A percentile compares a stretch with the other conserved stretches of the same genome.
Evolutionary conservation across 2,113 vertebrate genomes (phyloP).

Genomic region (Galemys pyrenaicus): DNA sequence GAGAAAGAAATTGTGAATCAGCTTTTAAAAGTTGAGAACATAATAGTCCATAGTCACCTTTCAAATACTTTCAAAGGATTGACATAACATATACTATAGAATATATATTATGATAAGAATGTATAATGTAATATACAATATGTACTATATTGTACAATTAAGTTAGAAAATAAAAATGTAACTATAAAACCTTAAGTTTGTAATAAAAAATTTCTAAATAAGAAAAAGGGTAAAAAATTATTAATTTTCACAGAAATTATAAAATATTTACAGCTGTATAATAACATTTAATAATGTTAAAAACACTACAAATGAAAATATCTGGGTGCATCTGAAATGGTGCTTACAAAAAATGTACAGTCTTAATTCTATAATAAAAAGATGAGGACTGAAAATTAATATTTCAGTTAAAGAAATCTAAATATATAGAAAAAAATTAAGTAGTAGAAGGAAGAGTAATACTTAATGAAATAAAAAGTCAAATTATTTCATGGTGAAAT

Average conservation of each 20-base stretch:
- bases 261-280: neutral
- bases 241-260: neutral
- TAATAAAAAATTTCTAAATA: neutral
- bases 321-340: neutral
- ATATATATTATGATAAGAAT: neutral
- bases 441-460: neutral
- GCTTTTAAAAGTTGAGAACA: neutral
- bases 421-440: neutral
- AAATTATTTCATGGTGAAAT: neutral
- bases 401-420: neutral
- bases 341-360: neutral
- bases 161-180: neutral
- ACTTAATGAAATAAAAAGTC: neutral
- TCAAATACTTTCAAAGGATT: neutral
- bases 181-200: neutral
- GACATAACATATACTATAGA: neutral
- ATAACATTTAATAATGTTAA: neutral
- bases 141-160: neutral
- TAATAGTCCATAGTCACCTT: neutral
- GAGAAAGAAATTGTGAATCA: neutral
- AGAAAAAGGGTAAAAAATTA: neutral
- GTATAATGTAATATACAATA: neutral
- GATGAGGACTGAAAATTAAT: neutral
- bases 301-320: slow-evolving; percentile 4
- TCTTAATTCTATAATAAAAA: neutral